A percentile compares a stretch with the other conserved stretches of the same genome.
Conservation (phyloP, 1,140 invertebrate genomes). For the Procambarus virginalis region DNA sequence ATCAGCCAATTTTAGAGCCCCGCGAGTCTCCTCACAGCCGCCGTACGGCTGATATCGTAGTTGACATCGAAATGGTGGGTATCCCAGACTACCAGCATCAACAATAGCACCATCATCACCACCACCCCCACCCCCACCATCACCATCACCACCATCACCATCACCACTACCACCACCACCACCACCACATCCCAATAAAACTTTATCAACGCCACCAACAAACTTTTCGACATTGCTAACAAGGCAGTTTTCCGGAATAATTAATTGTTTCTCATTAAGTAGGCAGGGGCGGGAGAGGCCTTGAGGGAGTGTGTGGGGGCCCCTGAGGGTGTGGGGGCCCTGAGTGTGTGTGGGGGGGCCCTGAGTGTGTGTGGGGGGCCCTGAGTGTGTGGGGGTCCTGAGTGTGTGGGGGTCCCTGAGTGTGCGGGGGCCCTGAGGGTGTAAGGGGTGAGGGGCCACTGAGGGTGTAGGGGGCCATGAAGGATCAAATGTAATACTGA, state of each 20-base stretch:
- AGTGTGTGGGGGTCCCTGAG: too few species aligned
- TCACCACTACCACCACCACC: not conserved
- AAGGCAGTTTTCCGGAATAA: slow-evolving; percentile 51
- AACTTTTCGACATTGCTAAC: slow-evolving; percentile 43
- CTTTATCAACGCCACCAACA: slow-evolving; percentile 1
- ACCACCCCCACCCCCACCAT: not conserved
- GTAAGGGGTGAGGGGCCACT: too few species aligned
- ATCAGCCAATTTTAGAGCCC: too few species aligned
- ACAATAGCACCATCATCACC: not conserved
- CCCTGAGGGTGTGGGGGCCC: not conserved
- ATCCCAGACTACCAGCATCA: not conserved
- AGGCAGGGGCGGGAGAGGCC: not conserved
- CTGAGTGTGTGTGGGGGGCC: not conserved
- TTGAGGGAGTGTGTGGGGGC: not conserved
- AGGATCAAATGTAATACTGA: too few species aligned
- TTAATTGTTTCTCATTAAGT: slow-evolving; percentile 60
- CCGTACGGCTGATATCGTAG: too few species aligned
- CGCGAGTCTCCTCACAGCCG: too few species aligned
- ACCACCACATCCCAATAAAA: slow-evolving; percentile 3
- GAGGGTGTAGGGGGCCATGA: too few species aligned
- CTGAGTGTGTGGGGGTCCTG: too few species aligned
- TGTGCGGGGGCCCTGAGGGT: too few species aligned
- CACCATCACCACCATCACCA: not conserved
- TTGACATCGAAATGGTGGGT: not conserved
- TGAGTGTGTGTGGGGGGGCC: not conserved